Conservation (phyloP, 1,140 invertebrate species). For the Scaptodrosophila lebanonensis region DNA sequence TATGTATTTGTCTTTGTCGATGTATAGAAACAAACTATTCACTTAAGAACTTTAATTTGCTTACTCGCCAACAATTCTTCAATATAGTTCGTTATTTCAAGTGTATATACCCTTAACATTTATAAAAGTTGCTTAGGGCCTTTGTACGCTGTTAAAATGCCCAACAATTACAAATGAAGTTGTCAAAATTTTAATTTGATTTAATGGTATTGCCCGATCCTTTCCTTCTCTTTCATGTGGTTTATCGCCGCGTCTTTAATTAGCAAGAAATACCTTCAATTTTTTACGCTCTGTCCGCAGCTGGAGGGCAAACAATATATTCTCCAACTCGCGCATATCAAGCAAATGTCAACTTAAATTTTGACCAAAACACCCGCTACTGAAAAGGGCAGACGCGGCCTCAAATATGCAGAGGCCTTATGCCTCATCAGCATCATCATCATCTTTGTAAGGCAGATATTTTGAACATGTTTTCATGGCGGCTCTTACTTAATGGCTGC, state of each 20-base stretch:
- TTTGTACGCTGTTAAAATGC: conserved; percentile 11
- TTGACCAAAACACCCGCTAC: conserved; percentile 11
- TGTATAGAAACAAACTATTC: too few species aligned
- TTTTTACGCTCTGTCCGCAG: conserved; percentile 62
- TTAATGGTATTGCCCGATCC: conserved; percentile 35
- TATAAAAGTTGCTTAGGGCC: too few species aligned
- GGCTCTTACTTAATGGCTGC: conserved; percentile 53
- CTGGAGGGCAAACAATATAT: not conserved
- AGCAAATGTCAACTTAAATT: conserved; percentile 63
- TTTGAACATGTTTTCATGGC: too few species aligned
- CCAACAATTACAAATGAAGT: conserved; percentile 63
- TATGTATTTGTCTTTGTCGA: too few species aligned
- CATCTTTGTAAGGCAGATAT: too few species aligned
- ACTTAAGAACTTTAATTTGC: too few species aligned
- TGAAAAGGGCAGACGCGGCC: too few species aligned
- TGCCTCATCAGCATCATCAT: too few species aligned
- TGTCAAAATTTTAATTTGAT: conserved; percentile 74
- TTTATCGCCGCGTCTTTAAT: conserved; percentile 54
- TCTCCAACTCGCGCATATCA: conserved; percentile 30
- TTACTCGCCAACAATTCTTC: too few species aligned
- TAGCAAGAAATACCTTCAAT: conserved; percentile 48
- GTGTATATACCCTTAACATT: too few species aligned
- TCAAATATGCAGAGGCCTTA: too few species aligned
- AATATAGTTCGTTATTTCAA: too few species aligned
- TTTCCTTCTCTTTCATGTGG: not conserved